Percentiles rank a stretch among this genome's conserved stretches.
Evolutionary conservation across 1,140 invertebrate genomes (phyloP).

Genomic region (Diuraphis noxia): DNA sequence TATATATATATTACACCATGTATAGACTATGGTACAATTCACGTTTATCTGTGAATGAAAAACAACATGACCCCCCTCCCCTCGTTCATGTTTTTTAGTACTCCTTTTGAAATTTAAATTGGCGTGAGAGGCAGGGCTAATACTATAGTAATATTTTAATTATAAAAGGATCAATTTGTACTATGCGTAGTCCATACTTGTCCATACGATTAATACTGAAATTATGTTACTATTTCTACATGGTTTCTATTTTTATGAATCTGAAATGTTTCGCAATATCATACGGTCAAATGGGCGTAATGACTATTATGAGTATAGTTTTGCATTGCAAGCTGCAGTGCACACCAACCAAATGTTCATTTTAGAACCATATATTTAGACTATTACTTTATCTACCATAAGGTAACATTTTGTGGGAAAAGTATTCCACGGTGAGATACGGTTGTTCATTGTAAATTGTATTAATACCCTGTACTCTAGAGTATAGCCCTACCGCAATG

Average conservation of each 20-base stretch:
- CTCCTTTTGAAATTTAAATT: not conserved
- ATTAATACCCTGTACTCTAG: not conserved
- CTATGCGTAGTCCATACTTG: not conserved
- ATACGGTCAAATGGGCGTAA: not conserved
- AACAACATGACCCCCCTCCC: not conserved
- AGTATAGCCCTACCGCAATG: conserved; percentile 20
- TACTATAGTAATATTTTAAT: not conserved
- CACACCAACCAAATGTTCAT: conserved; percentile 11
- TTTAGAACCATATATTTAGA: not conserved
- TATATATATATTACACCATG: too few species aligned
- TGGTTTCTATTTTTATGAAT: not conserved
- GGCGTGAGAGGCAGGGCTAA: too few species aligned
- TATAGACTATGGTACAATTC: too few species aligned
- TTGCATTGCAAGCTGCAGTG: not conserved
- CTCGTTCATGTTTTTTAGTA: too few species aligned
- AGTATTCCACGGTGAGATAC: not conserved
- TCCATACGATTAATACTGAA: not conserved
- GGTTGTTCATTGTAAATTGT: not conserved
- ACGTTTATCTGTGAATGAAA: not conserved
- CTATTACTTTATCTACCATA: not conserved
- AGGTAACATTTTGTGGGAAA: not conserved
- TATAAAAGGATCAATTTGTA: not conserved
- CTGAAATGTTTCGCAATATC: not conserved
- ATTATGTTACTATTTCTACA: not conserved
- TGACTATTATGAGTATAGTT: not conserved